These are phyloP conservation scores for Drosophila truncata DNA, from an alignment of 1,140 invertebrate genomes.

Conservation along the genomic window DNA sequence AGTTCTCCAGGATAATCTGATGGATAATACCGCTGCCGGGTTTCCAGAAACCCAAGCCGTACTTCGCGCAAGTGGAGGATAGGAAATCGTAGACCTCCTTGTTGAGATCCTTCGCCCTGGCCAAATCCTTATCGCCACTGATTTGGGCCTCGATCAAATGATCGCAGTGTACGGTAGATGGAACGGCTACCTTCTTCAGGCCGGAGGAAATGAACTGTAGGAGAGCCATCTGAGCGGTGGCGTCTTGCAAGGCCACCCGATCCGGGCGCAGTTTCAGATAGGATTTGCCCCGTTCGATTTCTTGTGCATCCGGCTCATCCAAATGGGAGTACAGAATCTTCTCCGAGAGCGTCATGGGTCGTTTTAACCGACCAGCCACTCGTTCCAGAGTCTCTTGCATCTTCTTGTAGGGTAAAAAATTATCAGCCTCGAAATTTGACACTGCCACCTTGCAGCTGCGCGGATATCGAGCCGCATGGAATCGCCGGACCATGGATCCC, in stretches of 20 bases:
- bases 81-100: slow-evolving; percentile 99
- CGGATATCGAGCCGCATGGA: slow-evolving; percentile 14
- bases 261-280: slow-evolving; percentile 98
- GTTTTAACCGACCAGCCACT: slow-evolving; percentile 94
- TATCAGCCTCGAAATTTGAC: slow-evolving; percentile 95
- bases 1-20: slow-evolving; percentile 99
- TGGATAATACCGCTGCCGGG: slow-evolving; percentile 99
- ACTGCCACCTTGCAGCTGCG: slow-evolving; percentile 89
- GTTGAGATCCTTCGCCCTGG: slow-evolving; percentile 96
- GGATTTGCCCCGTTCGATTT: slow-evolving; percentile 94
- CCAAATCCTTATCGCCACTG: slow-evolving; percentile 95
- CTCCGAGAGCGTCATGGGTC: slow-evolving; percentile 98
- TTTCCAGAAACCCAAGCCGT: slow-evolving; percentile 99
- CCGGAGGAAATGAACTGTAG: slow-evolving; percentile 99
- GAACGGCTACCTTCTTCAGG: slow-evolving; percentile 96
- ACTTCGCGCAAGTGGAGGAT: slow-evolving; percentile 96
- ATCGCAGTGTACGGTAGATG: slow-evolving; percentile 99
- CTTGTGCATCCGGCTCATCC: slow-evolving; percentile 94
- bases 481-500: slow-evolving; percentile 12
- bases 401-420: slow-evolving; percentile 95
- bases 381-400: slow-evolving; percentile 92
- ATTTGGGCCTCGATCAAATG: slow-evolving; percentile 99
- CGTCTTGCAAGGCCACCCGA: slow-evolving; percentile 99
- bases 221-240: slow-evolving; percentile 99
- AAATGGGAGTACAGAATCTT: slow-evolving; percentile 99